Evolutionary conservation across 2,888 invertebrate species (phyloP).

Genomic region (Graphium colonna): DNA sequence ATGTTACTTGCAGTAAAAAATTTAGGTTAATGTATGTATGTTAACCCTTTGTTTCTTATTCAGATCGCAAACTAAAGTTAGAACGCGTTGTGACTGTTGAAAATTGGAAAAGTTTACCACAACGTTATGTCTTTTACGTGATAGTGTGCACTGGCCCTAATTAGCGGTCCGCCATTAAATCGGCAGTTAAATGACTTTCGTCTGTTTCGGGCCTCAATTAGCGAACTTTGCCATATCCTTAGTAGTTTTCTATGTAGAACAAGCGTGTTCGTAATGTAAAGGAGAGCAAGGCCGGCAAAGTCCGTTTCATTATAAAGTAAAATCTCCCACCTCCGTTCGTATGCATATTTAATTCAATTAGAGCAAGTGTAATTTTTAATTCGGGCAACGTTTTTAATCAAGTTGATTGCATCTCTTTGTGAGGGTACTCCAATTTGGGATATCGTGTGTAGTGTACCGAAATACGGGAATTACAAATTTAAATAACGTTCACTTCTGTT

Average conservation of each 20-base stretch:
- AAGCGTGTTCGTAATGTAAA: constrained; percentile 28
- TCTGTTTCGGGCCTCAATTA: constrained; percentile 56
- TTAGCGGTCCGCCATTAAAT: constrained; percentile 60
- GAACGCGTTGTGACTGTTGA: constrained; percentile 52
- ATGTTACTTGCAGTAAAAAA: too few species aligned
- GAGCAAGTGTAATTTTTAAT: constrained; percentile 6
- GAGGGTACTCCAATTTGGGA: too few species aligned
- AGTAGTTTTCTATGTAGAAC: constrained; percentile 36
- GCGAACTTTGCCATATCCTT: constrained; percentile 43
- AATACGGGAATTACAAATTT: too few species aligned
- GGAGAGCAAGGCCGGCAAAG: neutral
- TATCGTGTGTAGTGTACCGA: too few species aligned
- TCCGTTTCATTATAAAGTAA: constrained; percentile 17
- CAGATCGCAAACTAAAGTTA: constrained; percentile 34
- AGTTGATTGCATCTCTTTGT: too few species aligned
- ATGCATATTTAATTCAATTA: constrained; percentile 14
- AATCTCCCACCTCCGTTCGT: neutral
- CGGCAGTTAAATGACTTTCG: constrained; percentile 56
- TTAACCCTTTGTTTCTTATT: neutral
- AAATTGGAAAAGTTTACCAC: constrained; percentile 71
- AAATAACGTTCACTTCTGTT: too few species aligned
- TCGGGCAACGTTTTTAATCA: neutral
- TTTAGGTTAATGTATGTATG: too few species aligned
- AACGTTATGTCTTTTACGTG: constrained; percentile 47
- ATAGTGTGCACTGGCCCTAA: constrained; percentile 50